Conservation (phyloP, 2,113 vertebrate species). For the Aptenodytes patagonicus region DNA sequence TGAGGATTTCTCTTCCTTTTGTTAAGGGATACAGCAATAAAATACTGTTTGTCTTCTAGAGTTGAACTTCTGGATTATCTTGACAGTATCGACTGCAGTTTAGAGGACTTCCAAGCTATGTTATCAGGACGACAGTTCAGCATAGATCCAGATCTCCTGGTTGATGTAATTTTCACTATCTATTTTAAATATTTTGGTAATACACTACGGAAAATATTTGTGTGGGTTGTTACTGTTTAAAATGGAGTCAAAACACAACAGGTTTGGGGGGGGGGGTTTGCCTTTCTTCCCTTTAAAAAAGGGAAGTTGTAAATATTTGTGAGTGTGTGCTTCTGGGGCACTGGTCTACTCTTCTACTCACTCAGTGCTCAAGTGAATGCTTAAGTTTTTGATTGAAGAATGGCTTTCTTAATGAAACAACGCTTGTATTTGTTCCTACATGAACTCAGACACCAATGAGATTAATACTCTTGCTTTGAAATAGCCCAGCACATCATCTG, state of each 20-base stretch:
- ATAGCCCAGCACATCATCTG: neutral
- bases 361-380: neutral
- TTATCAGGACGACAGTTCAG: slow-evolving; percentile 91
- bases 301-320: neutral
- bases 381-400: neutral
- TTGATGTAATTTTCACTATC: slow-evolving; percentile 76
- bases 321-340: neutral
- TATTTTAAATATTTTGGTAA: neutral
- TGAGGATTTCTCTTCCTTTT: neutral
- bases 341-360: too few relatives aligned
- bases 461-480: neutral
- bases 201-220: neutral
- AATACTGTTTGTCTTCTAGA: slow-evolving; percentile 68
- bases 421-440: neutral
- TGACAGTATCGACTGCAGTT: slow-evolving; percentile 97
- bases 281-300: neutral
- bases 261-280: neutral
- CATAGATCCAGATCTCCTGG: slow-evolving; percentile 85
- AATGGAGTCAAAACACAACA: neutral
- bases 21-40: neutral
- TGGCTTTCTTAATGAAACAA: neutral
- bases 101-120: slow-evolving; percentile 97
- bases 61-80: slow-evolving; percentile 96
- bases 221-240: neutral
- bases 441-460: neutral